These are phyloP conservation scores for Terrapene triunguis DNA, from an alignment of 2,113 vertebrate genomes.

Conservation along the genomic window DNA sequence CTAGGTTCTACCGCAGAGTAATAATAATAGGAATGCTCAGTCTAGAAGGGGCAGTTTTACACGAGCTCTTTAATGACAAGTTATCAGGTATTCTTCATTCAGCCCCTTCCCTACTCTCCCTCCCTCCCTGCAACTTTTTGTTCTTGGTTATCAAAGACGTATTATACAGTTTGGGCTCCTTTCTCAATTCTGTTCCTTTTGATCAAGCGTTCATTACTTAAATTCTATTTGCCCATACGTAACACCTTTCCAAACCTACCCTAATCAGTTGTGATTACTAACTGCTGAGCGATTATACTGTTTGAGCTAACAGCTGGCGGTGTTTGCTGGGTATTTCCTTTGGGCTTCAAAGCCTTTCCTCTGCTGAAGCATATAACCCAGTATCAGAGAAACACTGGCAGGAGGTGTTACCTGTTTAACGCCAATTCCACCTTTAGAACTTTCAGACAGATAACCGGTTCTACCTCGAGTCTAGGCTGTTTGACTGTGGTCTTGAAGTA, in stretches of 20 bases:
- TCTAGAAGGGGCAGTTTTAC: not conserved
- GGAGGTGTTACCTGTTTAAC: not conserved
- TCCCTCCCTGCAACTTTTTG: not conserved
- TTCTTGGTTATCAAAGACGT: not conserved
- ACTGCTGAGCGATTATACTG: not conserved
- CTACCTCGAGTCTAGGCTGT: not conserved
- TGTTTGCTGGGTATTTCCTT: not conserved
- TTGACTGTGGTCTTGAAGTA: not conserved
- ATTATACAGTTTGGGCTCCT: not conserved
- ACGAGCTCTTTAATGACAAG: not conserved
- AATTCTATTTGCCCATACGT: not conserved
- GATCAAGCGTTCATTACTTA: not conserved
- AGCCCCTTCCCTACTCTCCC: no score
- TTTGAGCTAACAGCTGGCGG: not conserved
- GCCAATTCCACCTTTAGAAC: accelerated
- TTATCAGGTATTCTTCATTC: not conserved
- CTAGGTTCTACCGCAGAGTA: not conserved
- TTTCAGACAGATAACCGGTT: not conserved
- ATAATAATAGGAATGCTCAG: not conserved
- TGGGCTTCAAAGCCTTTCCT: not conserved
- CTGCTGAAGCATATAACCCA: not conserved
- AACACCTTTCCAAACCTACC: not conserved
- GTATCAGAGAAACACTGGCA: not conserved
- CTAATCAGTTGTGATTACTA: not conserved
- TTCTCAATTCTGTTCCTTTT: not conserved